Evolutionary conservation across 2,113 vertebrate species (phyloP).

Genomic region (Planiliza haematocheilus): DNA sequence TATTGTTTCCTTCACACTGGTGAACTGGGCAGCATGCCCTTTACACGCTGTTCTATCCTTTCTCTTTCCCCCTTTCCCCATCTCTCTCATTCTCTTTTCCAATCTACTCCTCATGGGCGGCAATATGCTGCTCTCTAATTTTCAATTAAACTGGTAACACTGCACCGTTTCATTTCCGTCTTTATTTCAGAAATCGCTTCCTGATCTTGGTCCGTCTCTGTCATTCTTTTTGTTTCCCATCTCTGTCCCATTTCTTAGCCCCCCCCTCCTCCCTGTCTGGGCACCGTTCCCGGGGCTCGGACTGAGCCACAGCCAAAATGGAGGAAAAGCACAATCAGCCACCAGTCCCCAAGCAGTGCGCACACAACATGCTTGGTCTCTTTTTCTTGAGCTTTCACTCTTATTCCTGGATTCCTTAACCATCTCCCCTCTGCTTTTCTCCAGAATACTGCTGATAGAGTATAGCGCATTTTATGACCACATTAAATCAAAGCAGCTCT

Average conservation of each 20-base stretch:
- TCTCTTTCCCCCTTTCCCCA: constrained; percentile 55
- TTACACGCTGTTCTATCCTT: constrained; percentile 69
- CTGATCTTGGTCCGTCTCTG: constrained; percentile 68
- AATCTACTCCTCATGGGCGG: constrained; percentile 51
- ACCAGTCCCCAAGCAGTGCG: constrained; percentile 68
- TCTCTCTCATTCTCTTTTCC: constrained; percentile 55
- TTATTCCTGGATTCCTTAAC: constrained; percentile 40
- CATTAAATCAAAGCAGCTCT: constrained; percentile 9
- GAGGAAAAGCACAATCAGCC: constrained; percentile 81
- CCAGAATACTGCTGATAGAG: constrained; percentile 34
- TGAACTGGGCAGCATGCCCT: constrained; percentile 76
- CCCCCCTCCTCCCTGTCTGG: constrained; percentile 65
- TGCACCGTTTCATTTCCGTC: constrained; percentile 72
- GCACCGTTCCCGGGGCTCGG: constrained; percentile 73
- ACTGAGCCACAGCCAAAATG: constrained; percentile 78
- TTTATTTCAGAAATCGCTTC: constrained; percentile 74
- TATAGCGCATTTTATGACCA: constrained; percentile 25
- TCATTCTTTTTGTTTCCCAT: constrained; percentile 73
- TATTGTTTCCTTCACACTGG: constrained; percentile 76
- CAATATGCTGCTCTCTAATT: constrained; percentile 62
- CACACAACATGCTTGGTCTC: constrained; percentile 59
- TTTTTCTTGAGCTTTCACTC: constrained; percentile 57
- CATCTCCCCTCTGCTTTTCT: constrained; percentile 27
- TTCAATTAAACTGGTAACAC: constrained; percentile 68
- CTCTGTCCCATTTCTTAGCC: constrained; percentile 61